A percentile compares a stretch with the other conserved stretches of the same genome.
Conservation (phyloP, 2,888 invertebrate genomes). For the Lycia hirtaria region DNA sequence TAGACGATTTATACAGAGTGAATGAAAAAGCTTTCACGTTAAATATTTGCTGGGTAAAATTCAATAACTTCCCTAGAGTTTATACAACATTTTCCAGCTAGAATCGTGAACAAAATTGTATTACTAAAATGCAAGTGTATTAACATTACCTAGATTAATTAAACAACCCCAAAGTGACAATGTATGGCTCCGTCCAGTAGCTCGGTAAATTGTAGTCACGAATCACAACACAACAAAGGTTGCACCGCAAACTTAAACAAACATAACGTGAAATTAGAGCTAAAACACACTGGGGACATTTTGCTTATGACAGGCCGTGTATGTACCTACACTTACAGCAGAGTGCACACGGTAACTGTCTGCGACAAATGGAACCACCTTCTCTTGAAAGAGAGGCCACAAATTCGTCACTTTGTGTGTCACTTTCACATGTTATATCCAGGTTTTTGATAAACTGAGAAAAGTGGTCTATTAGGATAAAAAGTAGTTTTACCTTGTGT, state of each 20-base stretch:
- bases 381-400: neutral
- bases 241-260: constrained; percentile 23
- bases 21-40: too few species aligned
- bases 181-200: constrained; percentile 11
- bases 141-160: neutral
- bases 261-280: constrained; percentile 30
- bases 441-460: neutral
- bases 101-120: neutral
- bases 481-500: neutral
- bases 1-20: too few species aligned
- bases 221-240: constrained; percentile 23
- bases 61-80: too few species aligned
- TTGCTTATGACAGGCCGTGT: constrained; percentile 30
- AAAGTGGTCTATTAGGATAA: neutral
- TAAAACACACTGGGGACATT: constrained; percentile 20
- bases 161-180: constrained; percentile 3
- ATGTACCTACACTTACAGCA: neutral
- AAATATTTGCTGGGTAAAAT: too few species aligned
- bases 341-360: constrained; percentile 15
- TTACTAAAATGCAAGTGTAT: neutral
- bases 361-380: constrained; percentile 10
- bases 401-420: neutral
- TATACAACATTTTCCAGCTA: neutral
- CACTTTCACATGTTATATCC: neutral
- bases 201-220: constrained; percentile 23